A percentile compares a stretch with the other conserved stretches of the same genome.
phyloP scores from a whole-genome alignment of 2,797 vertebrate genomes.

The Pempheris klunzingeri region DNA sequence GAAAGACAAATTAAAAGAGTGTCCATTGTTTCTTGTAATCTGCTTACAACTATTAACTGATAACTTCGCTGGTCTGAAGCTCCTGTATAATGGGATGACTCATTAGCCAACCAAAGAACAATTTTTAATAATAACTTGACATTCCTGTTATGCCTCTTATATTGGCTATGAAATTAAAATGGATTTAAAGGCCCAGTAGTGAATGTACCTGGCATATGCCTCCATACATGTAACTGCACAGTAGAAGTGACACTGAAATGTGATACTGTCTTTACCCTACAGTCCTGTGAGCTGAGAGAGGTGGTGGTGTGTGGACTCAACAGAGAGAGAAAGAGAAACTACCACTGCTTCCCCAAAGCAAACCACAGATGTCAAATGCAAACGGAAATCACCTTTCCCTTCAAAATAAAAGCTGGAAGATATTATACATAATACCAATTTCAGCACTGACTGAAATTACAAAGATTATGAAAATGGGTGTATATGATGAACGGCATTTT shows the following conservation, averaged over 20 bases:
- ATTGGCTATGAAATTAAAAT: conserved; percentile 9
- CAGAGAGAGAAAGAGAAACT: conserved; percentile 4
- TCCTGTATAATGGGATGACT: conserved; percentile 25
- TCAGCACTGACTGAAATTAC: not conserved
- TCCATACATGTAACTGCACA: not conserved
- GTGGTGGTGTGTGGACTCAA: not conserved
- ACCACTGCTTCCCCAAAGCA: not conserved
- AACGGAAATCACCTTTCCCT: conserved; percentile 27
- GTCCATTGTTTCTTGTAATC: conserved; percentile 50
- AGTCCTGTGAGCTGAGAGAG: conserved; percentile 1
- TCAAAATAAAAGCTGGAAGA: conserved; percentile 55
- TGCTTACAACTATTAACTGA: conserved; percentile 23
- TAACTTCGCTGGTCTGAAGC: conserved; percentile 26
- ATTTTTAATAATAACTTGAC: conserved; percentile 18
- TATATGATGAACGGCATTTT: not conserved
- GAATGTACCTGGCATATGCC: not conserved
- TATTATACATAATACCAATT: not conserved
- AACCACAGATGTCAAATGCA: not conserved
- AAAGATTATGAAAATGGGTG: not conserved
- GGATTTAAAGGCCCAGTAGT: not conserved
- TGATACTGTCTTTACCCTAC: not conserved
- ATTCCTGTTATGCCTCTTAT: not conserved
- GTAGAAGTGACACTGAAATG: not conserved
- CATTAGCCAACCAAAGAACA: conserved; percentile 22
- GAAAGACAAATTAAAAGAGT: conserved; percentile 47